These are phyloP conservation scores for Lepidocolaptes lacrymiger DNA, from an alignment of 2,797 vertebrate species.

Conservation along the genomic window DNA sequence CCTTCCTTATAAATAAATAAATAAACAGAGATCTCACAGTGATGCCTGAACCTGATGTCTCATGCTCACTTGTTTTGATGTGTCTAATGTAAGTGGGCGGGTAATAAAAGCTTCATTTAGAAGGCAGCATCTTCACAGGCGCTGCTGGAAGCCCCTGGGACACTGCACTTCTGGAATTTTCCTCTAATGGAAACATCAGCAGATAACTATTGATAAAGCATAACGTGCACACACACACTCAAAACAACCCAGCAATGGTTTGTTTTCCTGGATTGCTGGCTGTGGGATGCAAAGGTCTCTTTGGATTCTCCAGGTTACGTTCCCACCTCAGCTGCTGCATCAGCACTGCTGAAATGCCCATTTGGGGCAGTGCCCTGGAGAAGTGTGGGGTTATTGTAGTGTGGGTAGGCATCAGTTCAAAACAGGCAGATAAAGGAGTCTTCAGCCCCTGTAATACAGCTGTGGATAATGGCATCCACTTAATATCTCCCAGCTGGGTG, in stretches of 20 bases:
- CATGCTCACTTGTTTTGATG: conserved; percentile 58
- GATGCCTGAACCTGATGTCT: conserved; percentile 28
- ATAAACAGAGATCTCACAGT: neutral
- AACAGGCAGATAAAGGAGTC: neutral
- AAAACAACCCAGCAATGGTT: neutral
- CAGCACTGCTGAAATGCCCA: neutral
- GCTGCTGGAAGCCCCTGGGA: conserved; percentile 27
- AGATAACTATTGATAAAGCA: neutral
- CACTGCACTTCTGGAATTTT: conserved; percentile 43
- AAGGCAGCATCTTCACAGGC: neutral
- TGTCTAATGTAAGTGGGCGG: conserved; percentile 39
- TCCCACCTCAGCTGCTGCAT: neutral
- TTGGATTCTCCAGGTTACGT: neutral
- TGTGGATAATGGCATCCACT: neutral
- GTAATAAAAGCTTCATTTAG: conserved; percentile 64
- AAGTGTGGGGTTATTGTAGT: neutral
- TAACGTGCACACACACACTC: neutral
- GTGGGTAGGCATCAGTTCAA: neutral
- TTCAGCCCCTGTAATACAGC: neutral
- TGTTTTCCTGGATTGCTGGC: neutral
- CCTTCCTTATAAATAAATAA: neutral
- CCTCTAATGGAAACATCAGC: conserved; percentile 4
- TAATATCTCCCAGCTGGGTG: neutral
- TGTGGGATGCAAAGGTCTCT: neutral
- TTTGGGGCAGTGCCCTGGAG: neutral